These are phyloP conservation scores for Ceyx cyanopectus DNA, from an alignment of 2,113 vertebrate genomes.

Conservation along the genomic window DNA sequence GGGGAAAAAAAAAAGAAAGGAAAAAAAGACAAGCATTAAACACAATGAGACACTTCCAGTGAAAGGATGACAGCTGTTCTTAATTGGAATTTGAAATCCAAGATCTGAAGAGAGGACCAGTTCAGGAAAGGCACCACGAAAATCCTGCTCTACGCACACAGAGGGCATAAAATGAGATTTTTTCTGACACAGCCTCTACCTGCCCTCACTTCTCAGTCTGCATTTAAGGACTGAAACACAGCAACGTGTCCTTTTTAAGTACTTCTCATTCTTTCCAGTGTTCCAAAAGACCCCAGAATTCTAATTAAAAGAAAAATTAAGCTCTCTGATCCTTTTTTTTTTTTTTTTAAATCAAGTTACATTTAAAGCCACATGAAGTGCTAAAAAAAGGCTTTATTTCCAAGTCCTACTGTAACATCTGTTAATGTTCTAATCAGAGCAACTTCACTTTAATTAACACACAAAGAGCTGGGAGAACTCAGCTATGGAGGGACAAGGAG, in stretches of 20 bases:
- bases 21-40: slow-evolving; percentile 41
- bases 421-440: not conserved
- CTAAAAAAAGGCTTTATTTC: not conserved
- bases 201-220: not conserved
- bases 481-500: not conserved
- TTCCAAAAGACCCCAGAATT: not conserved
- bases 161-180: not conserved
- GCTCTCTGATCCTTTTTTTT: not conserved
- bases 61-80: slow-evolving; percentile 62
- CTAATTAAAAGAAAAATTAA: not conserved
- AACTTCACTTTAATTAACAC: too few species aligned
- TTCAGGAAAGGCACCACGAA: not conserved
- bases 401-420: not conserved
- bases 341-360: not conserved
- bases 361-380: not conserved
- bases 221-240: not conserved
- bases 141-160: not conserved
- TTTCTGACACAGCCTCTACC: not conserved
- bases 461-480: not conserved
- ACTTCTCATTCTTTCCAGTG: not conserved
- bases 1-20: not conserved
- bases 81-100: slow-evolving; percentile 22
- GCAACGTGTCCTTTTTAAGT: not conserved
- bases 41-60: slow-evolving; percentile 46
- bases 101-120: not conserved